phyloP scores from a whole-genome alignment of 2,888 invertebrate genomes.

The Sclerodermus sp. region DNA sequence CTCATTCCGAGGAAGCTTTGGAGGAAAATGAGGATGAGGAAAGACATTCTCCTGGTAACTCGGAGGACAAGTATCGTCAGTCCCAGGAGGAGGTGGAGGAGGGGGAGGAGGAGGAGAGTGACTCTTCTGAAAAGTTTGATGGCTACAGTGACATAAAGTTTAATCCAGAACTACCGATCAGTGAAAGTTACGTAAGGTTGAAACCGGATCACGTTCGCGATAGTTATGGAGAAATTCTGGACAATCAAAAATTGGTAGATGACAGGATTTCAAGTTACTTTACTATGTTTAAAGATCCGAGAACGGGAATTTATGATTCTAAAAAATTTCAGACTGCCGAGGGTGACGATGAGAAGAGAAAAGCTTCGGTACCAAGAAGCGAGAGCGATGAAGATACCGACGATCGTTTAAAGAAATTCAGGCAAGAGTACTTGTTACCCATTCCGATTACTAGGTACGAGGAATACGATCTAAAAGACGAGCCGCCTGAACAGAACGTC shows the following conservation, averaged over 20 bases:
- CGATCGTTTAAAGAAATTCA: constrained; percentile 3
- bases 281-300: constrained; percentile 37
- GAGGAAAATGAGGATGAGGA: background rate
- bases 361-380: background rate
- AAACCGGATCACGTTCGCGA: constrained; percentile 37
- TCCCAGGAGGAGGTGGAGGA: no score
- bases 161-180: constrained; percentile 16
- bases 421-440: constrained; percentile 22
- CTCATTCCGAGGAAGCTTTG: background rate
- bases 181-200: constrained; percentile 6
- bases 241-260: constrained; percentile 39
- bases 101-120: constrained; percentile 8
- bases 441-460: constrained; percentile 41
- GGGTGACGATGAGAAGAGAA: constrained; percentile 1
- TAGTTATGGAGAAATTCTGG: constrained; percentile 49
- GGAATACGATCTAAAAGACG: constrained; percentile 40
- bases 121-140: constrained; percentile 1
- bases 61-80: no score
- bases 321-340: constrained; percentile 15
- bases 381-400: background rate
- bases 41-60: no score
- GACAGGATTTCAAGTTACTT: constrained; percentile 45
- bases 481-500: constrained; percentile 1
- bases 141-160: constrained; percentile 12
- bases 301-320: constrained; percentile 29